phyloP scores from a whole-genome alignment of 2,888 invertebrate species.

The Chrysina gloriosa region DNA sequence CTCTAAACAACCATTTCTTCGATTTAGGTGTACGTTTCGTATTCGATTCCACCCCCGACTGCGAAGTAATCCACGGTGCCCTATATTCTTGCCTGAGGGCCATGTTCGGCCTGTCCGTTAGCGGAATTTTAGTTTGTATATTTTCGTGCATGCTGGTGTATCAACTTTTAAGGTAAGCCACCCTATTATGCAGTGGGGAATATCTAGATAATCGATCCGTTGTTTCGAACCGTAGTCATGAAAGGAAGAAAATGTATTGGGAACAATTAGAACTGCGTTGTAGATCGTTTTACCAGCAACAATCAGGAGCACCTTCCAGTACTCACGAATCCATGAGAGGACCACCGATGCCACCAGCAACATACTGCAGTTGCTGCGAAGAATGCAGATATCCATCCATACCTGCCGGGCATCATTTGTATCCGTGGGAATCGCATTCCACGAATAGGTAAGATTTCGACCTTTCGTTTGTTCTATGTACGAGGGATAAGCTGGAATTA shows the following conservation, averaged over 20 bases:
- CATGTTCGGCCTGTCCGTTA: slow-evolving; percentile 91
- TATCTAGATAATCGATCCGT: background rate
- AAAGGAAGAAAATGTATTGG: slow-evolving; percentile 96
- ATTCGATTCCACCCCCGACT: slow-evolving; percentile 88
- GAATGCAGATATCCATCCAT: slow-evolving; percentile 73
- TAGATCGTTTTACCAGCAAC: slow-evolving; percentile 79
- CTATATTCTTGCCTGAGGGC: slow-evolving; percentile 89
- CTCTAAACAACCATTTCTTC: background rate
- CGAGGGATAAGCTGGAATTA: no score
- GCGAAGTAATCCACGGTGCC: slow-evolving; percentile 91
- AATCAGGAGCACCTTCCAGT: slow-evolving; percentile 59
- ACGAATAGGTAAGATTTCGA: slow-evolving; percentile 60
- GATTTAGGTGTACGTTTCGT: slow-evolving; percentile 77
- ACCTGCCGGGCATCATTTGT: slow-evolving; percentile 68
- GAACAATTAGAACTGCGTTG: slow-evolving; percentile 89
- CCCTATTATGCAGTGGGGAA: no score
- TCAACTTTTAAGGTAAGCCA: slow-evolving; percentile 81
- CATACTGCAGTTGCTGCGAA: slow-evolving; percentile 76
- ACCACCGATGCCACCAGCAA: slow-evolving; percentile 64
- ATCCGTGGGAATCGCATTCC: slow-evolving; percentile 70
- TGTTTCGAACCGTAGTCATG: slow-evolving; percentile 74
- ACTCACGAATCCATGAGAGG: slow-evolving; percentile 63
- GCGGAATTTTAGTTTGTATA: slow-evolving; percentile 90
- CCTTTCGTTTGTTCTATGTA: background rate
- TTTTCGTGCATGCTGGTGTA: slow-evolving; percentile 94